Base-by-base conservation (phyloP, 2,797 vertebrate species). In the Dendrocincla tyrannina region DNA sequence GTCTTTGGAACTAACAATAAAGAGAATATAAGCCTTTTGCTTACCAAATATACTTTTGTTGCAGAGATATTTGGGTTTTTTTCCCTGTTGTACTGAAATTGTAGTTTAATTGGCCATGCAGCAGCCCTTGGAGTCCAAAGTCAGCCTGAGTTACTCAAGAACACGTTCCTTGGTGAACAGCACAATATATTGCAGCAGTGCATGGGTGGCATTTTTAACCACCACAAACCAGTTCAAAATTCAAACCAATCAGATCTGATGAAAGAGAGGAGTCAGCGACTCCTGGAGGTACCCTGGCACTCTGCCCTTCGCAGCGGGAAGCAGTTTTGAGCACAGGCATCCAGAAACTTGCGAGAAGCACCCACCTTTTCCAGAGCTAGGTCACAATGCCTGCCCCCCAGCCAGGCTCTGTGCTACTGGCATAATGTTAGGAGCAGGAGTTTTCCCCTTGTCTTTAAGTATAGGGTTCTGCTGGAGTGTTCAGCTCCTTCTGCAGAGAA, bases 1-100 rank as follows among this genome's bases (percentile, higher is more conserved):
- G 72, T 77, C 85, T 95, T 95, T 91, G 55, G 84, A 46, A 58
- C 56, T 79, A 94, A 52, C 55, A 53, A 63, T 56, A 68, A 84
- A 80, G 70, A 90, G 24, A 88, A 74, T 13, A 35, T 32, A 70
- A 85, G 39, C 24, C 24, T 86, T 96, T 89, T 91, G 55, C 58
- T 89, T 68, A 68, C 46, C 60, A 56, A 72, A 56, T 39, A 47
- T 33, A 70, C 52, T 82, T 77, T 4, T 7, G 8, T 53, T 49
- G 37, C 35, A 64, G 16, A 66, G 59, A 28, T 52, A 52, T 66
- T 79, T 1, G 3, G 47, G 41, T 41, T 49, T 44, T 63, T 92
- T 85, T 70, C 47, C 33, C 37, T 56, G 0, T 37, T 60, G 53
- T 47, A 64, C 53, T 15, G 59, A 58, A 81, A 55, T 22, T 66